phyloP scores from a whole-genome alignment of 2,797 vertebrate genomes.

The Sus cebifrons region DNA sequence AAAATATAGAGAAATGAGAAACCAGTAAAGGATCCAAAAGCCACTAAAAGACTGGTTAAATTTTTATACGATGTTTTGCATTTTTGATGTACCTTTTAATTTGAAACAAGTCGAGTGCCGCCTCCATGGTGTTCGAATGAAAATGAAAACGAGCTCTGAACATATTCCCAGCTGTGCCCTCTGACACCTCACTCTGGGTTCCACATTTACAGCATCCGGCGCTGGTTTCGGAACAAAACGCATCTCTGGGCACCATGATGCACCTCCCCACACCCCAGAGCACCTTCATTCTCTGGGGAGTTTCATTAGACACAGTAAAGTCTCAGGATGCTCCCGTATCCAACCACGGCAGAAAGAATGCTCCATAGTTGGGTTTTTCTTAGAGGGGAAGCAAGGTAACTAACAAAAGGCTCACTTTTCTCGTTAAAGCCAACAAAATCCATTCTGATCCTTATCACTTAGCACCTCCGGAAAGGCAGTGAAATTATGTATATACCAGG shows the following conservation, averaged over 20 bases:
- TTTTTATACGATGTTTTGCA: conserved; percentile 72
- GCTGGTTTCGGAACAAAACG: conserved; percentile 60
- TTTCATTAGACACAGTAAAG: conserved; percentile 78
- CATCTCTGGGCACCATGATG: conserved; percentile 47
- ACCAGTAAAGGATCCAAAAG: conserved; percentile 23
- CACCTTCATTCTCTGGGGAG: conserved; percentile 21
- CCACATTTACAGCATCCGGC: conserved; percentile 68
- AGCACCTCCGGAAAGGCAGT: conserved; percentile 67
- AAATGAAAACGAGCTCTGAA: conserved; percentile 58
- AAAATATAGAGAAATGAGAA: not conserved
- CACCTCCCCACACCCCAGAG: not conserved
- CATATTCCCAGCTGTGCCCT: conserved; percentile 69
- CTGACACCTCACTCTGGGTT: not conserved
- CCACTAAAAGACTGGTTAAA: conserved; percentile 59
- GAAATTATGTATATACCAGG: conserved; percentile 62
- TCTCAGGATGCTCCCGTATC: conserved; percentile 40
- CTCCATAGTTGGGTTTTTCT: conserved; percentile 65
- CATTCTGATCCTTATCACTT: conserved; percentile 76
- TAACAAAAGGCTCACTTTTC: conserved; percentile 78
- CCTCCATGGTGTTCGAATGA: conserved; percentile 71
- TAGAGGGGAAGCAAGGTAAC: conserved; percentile 37
- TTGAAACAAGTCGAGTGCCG: conserved; percentile 64
- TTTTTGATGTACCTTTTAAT: conserved; percentile 81
- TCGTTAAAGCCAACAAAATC: conserved; percentile 71
- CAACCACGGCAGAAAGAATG: not conserved